Conservation (phyloP, 2,113 vertebrate genomes). For the Chrysemys picta region DNA sequence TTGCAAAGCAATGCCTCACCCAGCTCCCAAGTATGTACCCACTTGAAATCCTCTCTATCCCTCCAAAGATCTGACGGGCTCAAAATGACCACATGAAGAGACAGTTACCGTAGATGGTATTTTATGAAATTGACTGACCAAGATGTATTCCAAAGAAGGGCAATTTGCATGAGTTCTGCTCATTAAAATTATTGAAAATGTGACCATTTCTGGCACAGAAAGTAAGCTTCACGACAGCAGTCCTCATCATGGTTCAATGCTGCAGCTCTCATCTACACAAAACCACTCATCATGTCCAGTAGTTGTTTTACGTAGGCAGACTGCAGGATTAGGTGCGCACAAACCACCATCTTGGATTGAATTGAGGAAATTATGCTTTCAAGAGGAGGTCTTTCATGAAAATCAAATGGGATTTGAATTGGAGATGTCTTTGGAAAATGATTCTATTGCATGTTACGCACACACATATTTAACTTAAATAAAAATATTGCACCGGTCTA, state of each 20-base stretch:
- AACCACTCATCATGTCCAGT: fast-evolving
- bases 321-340: background rate
- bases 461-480: conserved; percentile 21
- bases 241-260: fast-evolving
- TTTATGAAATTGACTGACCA: background rate
- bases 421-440: conserved; percentile 65
- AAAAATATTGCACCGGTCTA: conserved; percentile 58
- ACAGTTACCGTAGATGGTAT: background rate
- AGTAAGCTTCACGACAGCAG: conserved; percentile 1
- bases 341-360: background rate
- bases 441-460: conserved; percentile 53
- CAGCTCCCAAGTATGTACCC: fast-evolving
- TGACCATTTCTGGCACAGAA: background rate
- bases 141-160: background rate
- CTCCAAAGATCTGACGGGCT: conserved; percentile 12
- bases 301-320: background rate
- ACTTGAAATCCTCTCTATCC: background rate
- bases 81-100: background rate
- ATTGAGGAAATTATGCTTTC: conserved; percentile 63
- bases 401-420: conserved; percentile 53
- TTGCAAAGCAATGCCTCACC: background rate
- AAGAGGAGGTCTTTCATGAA: conserved; percentile 17
- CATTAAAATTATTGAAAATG: background rate
- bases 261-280: background rate
- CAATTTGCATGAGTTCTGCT: background rate